Evolutionary conservation across 2,113 vertebrate species (phyloP).

Genomic region (zebrafish (Danio rerio)): GRCz12tu NC_133193.1:6153001-6153500

Average conservation of each 20-base stretch:
- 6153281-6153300: slow-evolving; percentile 14
- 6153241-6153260: slow-evolving; percentile 3
- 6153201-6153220: no score
- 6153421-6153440: slow-evolving; percentile 1
- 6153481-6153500: background rate
- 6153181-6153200: no score
- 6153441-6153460: background rate
- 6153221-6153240: background rate
- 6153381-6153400: background rate
- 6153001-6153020: no score
- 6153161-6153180: no score
- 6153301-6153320: slow-evolving; percentile 13
- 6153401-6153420: slow-evolving; percentile 2
- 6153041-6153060: no score
- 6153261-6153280: background rate
- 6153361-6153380: background rate
- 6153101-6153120: no score
- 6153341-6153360: slow-evolving; percentile 19
- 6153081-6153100: no score
- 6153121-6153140: no score
- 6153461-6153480: background rate
- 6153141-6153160: no score
- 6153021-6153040: no score
- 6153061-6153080: no score
- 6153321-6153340: slow-evolving; percentile 5